Evolutionary conservation across 2,888 invertebrate species (phyloP).

Genomic region (Microplitis manilae): DNA sequence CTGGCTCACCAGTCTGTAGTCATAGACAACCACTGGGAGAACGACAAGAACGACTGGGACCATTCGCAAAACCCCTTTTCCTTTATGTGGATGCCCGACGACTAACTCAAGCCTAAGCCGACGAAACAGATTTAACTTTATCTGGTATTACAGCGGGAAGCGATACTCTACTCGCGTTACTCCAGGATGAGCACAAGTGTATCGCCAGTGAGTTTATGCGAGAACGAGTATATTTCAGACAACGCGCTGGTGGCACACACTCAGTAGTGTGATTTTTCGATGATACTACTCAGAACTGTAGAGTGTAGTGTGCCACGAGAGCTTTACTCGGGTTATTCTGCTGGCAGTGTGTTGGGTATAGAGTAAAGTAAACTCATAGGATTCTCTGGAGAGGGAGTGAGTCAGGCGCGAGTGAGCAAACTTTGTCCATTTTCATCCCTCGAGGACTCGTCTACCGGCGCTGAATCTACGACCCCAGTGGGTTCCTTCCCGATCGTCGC

Average conservation of each 20-base stretch:
- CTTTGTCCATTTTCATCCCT: slow-evolving; percentile 67
- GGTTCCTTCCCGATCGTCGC: slow-evolving; percentile 50
- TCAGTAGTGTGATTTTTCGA: not conserved
- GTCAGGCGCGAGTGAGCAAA: slow-evolving; percentile 53
- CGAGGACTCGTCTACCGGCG: slow-evolving; percentile 52
- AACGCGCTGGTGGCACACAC: not conserved
- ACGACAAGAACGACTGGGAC: slow-evolving; percentile 29
- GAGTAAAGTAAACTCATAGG: not conserved
- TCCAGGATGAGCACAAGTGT: slow-evolving; percentile 61
- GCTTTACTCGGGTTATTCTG: not conserved
- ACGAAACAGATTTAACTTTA: slow-evolving; percentile 57
- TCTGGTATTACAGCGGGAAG: slow-evolving; percentile 53
- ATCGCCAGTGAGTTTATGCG: slow-evolving; percentile 61
- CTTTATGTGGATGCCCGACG: slow-evolving; percentile 3
- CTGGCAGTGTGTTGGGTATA: not conserved
- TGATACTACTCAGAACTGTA: not conserved
- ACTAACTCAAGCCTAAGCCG: slow-evolving; percentile 54
- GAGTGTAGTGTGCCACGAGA: not conserved
- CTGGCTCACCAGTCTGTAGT: not conserved
- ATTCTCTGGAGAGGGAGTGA: slow-evolving; percentile 47
- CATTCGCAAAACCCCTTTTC: slow-evolving; percentile 3
- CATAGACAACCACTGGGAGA: slow-evolving; percentile 1
- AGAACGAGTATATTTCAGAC: slow-evolving; percentile 37
- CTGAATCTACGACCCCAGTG: slow-evolving; percentile 49
- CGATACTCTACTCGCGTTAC: slow-evolving; percentile 46